Conservation (phyloP, 2,113 vertebrate genomes). For the western clawed frog (Xenopus tropicalis) region DNA sequence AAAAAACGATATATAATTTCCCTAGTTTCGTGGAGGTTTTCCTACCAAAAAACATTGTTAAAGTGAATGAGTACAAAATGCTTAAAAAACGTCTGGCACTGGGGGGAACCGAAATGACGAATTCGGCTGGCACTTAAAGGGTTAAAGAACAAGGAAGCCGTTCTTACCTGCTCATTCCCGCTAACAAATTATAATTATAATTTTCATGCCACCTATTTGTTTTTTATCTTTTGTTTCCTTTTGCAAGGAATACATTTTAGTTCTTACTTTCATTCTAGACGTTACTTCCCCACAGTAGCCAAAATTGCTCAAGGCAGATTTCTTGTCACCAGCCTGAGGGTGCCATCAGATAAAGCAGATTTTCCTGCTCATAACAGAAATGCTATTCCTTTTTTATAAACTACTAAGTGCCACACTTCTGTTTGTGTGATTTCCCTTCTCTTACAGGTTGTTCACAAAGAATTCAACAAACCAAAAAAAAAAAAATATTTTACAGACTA, state of each 20-base stretch:
- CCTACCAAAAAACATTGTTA: too few species aligned
- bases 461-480: not conserved
- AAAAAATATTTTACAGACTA: not conserved
- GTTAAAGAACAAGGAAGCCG: too few species aligned
- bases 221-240: constrained; percentile 8
- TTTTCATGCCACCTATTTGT: constrained; percentile 20
- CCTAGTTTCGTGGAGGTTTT: too few species aligned
- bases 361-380: constrained; percentile 10
- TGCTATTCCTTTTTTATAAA: constrained; percentile 9
- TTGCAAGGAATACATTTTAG: too few species aligned
- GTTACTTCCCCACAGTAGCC: constrained; percentile 21
- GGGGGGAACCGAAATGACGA: too few species aligned
- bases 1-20: too few species aligned
- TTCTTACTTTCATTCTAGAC: constrained; percentile 28
- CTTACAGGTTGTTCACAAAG: not conserved
- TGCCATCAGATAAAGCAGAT: constrained; percentile 42
- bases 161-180: too few species aligned
- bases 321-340: constrained; percentile 42
- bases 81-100: too few species aligned
- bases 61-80: too few species aligned
- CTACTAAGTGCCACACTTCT: constrained; percentile 26
- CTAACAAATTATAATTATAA: too few species aligned
- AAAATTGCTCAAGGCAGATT: constrained; percentile 37
- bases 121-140: too few species aligned
- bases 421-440: constrained; percentile 14